These are phyloP conservation scores for Drosophila ambigua DNA, from an alignment of 1,140 invertebrate genomes.

Conservation along the genomic window DNA sequence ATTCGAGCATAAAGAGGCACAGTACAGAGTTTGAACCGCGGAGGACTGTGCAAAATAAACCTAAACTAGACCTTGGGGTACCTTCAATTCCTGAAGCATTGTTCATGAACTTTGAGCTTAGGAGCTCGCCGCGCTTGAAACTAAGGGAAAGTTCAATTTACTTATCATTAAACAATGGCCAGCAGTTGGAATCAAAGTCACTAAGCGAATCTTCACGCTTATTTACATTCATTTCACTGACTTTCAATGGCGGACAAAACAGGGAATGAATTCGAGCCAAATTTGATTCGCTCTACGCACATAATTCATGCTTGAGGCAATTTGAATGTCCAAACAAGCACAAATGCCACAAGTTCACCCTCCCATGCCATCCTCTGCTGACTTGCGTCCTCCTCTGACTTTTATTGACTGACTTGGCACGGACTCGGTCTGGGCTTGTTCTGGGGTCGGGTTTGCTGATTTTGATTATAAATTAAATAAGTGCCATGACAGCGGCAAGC, in stretches of 20 bases:
- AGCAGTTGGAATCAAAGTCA: conserved; percentile 48
- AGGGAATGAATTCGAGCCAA: conserved; percentile 30
- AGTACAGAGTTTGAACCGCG: conserved; percentile 1
- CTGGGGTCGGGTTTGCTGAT: conserved; percentile 53
- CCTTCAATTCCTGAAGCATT: conserved; percentile 2
- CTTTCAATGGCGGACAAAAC: conserved; percentile 64
- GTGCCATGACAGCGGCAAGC: conserved; percentile 35
- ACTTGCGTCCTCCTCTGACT: conserved; percentile 39
- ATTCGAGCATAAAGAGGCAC: background rate
- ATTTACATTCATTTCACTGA: conserved; percentile 72
- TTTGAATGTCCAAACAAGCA: conserved; percentile 77
- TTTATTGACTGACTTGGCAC: conserved; percentile 63
- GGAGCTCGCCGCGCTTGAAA: conserved; percentile 8
- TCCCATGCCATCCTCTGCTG: background rate
- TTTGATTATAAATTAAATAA: conserved; percentile 77
- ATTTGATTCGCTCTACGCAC: conserved; percentile 56
- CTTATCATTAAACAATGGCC: conserved; percentile 69
- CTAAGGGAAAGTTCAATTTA: conserved; percentile 70
- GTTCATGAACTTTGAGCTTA: background rate
- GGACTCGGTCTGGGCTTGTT: conserved; percentile 41
- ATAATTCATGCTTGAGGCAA: conserved; percentile 80
- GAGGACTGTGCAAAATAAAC: too few species aligned
- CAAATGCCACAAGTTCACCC: conserved; percentile 64
- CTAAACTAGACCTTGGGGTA: background rate
- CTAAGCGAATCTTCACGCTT: conserved; percentile 78